A percentile compares a stretch with the other conserved stretches of the same genome.
phyloP scores from a whole-genome alignment of 2,113 vertebrate genomes.

The Aldabrachelys gigantea region DNA sequence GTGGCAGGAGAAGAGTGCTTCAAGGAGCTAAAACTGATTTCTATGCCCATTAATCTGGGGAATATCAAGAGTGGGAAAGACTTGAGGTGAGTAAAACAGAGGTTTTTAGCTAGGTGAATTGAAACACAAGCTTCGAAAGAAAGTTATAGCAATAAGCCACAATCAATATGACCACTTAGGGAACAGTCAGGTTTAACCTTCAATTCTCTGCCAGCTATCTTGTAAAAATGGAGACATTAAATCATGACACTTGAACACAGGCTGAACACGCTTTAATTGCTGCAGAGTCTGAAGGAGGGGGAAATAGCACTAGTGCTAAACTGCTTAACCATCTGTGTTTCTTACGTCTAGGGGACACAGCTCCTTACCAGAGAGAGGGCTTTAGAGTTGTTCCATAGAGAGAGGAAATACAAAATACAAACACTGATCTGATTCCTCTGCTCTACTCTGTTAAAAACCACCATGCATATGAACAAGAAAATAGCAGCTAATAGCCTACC shows the following conservation, averaged over 20 bases:
- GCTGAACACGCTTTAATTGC: not conserved
- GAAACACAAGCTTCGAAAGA: not conserved
- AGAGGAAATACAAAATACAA: not conserved
- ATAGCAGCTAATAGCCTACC: not conserved
- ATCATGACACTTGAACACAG: not conserved
- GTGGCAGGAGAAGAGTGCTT: not conserved
- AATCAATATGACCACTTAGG: not conserved
- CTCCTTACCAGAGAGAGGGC: not conserved
- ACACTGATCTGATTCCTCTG: not conserved
- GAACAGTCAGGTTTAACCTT: not conserved
- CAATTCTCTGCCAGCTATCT: not conserved
- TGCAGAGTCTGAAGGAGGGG: not conserved
- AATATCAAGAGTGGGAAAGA: not conserved
- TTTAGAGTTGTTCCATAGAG: accelerated
- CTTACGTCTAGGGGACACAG: not conserved
- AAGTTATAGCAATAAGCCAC: not conserved
- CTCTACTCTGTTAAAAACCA: not conserved
- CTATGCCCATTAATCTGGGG: not conserved
- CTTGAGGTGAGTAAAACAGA: not conserved
- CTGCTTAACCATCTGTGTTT: not conserved
- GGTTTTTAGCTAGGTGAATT: not conserved
- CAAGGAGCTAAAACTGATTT: not conserved
- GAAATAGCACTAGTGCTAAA: not conserved
- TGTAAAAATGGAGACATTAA: not conserved
- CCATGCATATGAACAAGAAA: not conserved